Evolutionary conservation across 2,888 invertebrate genomes (phyloP).

Genomic region (Drosophila eohydei): DNA sequence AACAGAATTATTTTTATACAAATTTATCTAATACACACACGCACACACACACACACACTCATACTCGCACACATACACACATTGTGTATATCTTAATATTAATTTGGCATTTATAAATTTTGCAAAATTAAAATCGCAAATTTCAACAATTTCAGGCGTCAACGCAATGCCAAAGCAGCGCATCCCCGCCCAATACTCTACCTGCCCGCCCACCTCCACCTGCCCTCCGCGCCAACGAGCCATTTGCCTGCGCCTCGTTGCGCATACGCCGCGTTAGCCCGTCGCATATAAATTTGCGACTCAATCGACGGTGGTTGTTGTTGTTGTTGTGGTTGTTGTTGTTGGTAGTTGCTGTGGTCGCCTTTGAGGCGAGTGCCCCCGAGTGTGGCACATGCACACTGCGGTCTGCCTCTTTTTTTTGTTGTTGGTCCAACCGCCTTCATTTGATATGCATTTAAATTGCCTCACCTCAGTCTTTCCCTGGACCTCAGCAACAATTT

Average conservation of each 20-base stretch:
- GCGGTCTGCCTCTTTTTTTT: constrained; percentile 52
- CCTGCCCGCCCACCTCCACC: background rate
- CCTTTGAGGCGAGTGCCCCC: constrained; percentile 58
- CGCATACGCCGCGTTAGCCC: constrained; percentile 58
- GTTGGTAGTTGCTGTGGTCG: constrained; percentile 44
- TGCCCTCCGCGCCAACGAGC: background rate
- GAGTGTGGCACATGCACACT: constrained; percentile 55
- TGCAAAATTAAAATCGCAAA: constrained; percentile 64
- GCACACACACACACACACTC: background rate
- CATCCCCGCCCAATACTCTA: constrained; percentile 23
- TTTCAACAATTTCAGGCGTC: constrained; percentile 77
- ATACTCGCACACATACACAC: background rate
- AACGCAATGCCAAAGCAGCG: constrained; percentile 68
- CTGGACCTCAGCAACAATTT: constrained; percentile 37
- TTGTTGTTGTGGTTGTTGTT: constrained; percentile 16
- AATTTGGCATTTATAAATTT: constrained; percentile 71
- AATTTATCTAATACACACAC: constrained; percentile 10
- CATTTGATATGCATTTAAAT: constrained; percentile 74
- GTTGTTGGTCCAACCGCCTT: constrained; percentile 55
- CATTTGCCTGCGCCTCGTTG: constrained; percentile 49
- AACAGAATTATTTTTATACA: constrained; percentile 24
- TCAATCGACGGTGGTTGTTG: constrained; percentile 62
- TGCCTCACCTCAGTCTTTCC: constrained; percentile 41
- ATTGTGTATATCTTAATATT: constrained; percentile 59
- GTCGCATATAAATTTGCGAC: constrained; percentile 73